Base-by-base conservation (phyloP, 92 coral and sea anemone genomes). In the Zoanthus sansibaricus region DNA sequence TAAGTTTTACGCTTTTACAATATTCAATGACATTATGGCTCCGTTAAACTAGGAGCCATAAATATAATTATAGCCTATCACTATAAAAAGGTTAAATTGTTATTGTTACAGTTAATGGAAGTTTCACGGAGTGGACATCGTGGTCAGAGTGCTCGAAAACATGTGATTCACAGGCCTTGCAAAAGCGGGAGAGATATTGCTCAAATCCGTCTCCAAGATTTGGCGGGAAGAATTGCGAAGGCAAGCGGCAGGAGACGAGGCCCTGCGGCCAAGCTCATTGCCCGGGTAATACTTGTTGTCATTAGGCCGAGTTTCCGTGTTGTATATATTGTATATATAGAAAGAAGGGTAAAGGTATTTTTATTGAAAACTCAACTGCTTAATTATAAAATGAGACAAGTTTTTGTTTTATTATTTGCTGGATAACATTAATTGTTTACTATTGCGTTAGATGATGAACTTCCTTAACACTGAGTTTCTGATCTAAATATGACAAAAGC, bases 81-180 rank as follows among this genome's bases (percentile, higher is more conserved):
- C 42, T 37, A 37, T 37, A 37, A 37, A 37, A 37, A 37, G 42
- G 42, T 37, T 37, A 37, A 30, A 69, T 30, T 33, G 13, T 7
- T 25, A 69, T 16, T 62, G 8, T 67, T 79, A 46, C 71, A 80
- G 71, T 89, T 54, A 76, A 89, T 33, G 92, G 92, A 12, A 67
- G 75, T 31, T 85, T 89, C 62, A 89, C 92, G 18, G 89, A 89
- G 44, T 89, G 92, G 92, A 77, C 92, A 67, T 33, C 86, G 68
- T 89, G 92, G 92, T 84, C 92, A n/a, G 72, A 71, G n/a, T 89
- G 92, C 76, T 51, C 68, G 25, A 85, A 16, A 48, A 77, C 80
- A 6, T 89, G 92, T 69, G 89, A 78, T 42, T 85, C 76, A 56
- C 89, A 58, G 17, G 55, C 92, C 74, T 78, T 89, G 46, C 70